Evolutionary conservation across 2,888 invertebrate species (phyloP).

Genomic region (Drosophila sordidula): DNA sequence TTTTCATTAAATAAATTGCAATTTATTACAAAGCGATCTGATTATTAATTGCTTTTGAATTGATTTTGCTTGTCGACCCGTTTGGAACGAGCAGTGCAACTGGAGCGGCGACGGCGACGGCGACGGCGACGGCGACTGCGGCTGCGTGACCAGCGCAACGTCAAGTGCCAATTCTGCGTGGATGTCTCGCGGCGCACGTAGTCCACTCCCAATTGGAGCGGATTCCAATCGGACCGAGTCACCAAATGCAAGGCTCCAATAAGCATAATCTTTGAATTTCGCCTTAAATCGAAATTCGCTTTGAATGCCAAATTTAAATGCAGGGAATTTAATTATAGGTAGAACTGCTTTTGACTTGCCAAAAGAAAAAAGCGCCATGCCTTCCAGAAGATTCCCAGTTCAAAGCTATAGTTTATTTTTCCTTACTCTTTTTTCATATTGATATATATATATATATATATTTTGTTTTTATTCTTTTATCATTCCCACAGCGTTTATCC

Average conservation of each 20-base stretch:
- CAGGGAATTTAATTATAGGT: background rate
- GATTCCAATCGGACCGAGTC: slow-evolving; percentile 39
- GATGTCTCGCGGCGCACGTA: slow-evolving; percentile 62
- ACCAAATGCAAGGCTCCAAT: slow-evolving; percentile 27
- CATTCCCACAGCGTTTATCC: slow-evolving; percentile 33
- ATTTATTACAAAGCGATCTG: slow-evolving; percentile 77
- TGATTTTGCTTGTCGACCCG: slow-evolving; percentile 52
- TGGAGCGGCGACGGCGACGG: slow-evolving; percentile 9
- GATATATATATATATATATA: background rate
- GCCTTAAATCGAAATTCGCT: slow-evolving; percentile 5
- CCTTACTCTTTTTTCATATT: background rate
- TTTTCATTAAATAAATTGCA: slow-evolving; percentile 68
- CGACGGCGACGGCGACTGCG: slow-evolving; percentile 28
- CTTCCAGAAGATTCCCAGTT: background rate
- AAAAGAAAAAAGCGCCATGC: background rate
- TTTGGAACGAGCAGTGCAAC: slow-evolving; percentile 22
- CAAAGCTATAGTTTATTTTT: slow-evolving; percentile 11
- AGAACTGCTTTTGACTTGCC: background rate
- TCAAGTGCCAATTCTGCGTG: slow-evolving; percentile 46
- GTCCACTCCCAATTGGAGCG: slow-evolving; percentile 42
- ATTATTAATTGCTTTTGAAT: slow-evolving; percentile 74
- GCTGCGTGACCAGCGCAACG: slow-evolving; percentile 74
- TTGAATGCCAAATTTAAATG: slow-evolving; percentile 6
- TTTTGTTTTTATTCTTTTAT: slow-evolving; percentile 18
- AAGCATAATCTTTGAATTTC: slow-evolving; percentile 6